phyloP scores from a whole-genome alignment of 2,888 invertebrate genomes.

The Drosophila pseudotakahashii region DNA sequence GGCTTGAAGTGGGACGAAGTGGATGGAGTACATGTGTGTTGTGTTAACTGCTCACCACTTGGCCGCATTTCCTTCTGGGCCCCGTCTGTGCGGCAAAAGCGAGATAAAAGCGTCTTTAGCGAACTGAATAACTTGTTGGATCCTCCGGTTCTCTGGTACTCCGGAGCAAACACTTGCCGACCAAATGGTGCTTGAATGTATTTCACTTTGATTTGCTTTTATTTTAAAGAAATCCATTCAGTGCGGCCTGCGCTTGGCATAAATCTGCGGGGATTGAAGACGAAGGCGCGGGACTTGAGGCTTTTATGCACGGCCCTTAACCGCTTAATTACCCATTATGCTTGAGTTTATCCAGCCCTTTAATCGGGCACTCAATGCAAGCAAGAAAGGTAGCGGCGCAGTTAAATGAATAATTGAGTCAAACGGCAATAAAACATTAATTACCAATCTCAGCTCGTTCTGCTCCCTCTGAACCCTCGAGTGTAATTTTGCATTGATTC shows the following conservation, averaged over 20 bases:
- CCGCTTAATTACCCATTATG: conserved; percentile 65
- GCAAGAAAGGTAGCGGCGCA: conserved; percentile 21
- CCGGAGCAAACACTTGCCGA: conserved; percentile 45
- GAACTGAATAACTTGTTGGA: conserved; percentile 43
- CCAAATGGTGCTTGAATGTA: conserved; percentile 59
- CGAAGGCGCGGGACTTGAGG: conserved; percentile 31
- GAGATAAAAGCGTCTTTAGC: conserved; percentile 56
- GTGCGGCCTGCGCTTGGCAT: conserved; percentile 31
- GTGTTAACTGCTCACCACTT: conserved; percentile 61
- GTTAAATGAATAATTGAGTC: conserved; percentile 50
- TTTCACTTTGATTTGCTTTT: conserved; percentile 51
- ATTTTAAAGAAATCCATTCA: conserved; percentile 44
- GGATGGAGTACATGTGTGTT: conserved; percentile 42
- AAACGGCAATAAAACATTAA: conserved; percentile 41
- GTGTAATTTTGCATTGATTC: conserved; percentile 29
- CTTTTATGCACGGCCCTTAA: conserved; percentile 44
- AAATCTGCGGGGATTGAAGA: conserved; percentile 29
- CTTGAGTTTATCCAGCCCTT: conserved; percentile 54
- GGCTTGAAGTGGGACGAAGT: conserved; percentile 7
- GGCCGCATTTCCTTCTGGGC: conserved; percentile 48
- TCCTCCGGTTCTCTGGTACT: conserved; percentile 8
- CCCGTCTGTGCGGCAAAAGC: conserved; percentile 40
- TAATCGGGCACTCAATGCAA: conserved; percentile 52
- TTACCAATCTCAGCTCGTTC: conserved; percentile 25
- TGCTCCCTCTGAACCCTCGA: conserved; percentile 4